Percentiles rank a stretch among this genome's conserved stretches.
Evolutionary conservation across 2,113 vertebrate genomes (phyloP).

Genomic region (Pseudorasbora parva): DNA sequence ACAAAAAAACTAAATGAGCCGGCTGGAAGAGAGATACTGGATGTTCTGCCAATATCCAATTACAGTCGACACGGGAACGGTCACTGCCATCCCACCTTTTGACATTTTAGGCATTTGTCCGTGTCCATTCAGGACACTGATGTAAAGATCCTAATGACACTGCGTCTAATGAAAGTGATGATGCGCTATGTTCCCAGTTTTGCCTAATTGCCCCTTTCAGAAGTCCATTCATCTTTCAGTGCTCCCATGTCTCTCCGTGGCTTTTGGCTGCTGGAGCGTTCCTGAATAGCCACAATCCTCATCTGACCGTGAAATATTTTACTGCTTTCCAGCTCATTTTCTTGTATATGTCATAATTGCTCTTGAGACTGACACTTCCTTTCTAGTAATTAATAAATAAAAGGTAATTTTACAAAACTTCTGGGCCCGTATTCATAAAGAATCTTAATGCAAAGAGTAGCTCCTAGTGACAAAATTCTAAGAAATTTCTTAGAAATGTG

Average conservation of each 20-base stretch:
- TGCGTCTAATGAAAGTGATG: not conserved
- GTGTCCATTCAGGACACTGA: not conserved
- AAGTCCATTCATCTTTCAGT: not conserved
- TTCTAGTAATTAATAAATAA: not conserved
- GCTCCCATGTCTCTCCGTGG: not conserved
- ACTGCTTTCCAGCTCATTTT: too few relatives aligned
- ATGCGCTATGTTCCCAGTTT: not conserved
- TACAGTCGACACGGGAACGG: conserved; percentile 66
- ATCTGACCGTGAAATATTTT: too few relatives aligned
- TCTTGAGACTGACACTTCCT: too few relatives aligned
- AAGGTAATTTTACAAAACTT: not conserved
- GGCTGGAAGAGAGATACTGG: conserved; percentile 67
- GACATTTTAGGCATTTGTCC: conserved; percentile 48
- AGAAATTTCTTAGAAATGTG: too few relatives aligned
- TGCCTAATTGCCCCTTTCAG: too few relatives aligned
- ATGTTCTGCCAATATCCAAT: conserved; percentile 72
- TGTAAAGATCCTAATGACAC: conserved; percentile 27
- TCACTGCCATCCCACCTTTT: conserved; percentile 58
- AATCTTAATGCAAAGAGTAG: too few relatives aligned
- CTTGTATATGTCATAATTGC: too few relatives aligned
- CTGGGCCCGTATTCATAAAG: too few relatives aligned
- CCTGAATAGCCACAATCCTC: too few relatives aligned
- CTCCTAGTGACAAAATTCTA: too few relatives aligned
- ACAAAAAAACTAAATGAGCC: conserved; percentile 48
- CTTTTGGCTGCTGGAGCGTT: not conserved